A percentile compares a stretch with the other conserved stretches of the same genome.
These are phyloP conservation scores for Patiria pectinifera DNA, from an alignment of 53 echinoderm and acorn worm species.

Conservation along the genomic window DNA sequence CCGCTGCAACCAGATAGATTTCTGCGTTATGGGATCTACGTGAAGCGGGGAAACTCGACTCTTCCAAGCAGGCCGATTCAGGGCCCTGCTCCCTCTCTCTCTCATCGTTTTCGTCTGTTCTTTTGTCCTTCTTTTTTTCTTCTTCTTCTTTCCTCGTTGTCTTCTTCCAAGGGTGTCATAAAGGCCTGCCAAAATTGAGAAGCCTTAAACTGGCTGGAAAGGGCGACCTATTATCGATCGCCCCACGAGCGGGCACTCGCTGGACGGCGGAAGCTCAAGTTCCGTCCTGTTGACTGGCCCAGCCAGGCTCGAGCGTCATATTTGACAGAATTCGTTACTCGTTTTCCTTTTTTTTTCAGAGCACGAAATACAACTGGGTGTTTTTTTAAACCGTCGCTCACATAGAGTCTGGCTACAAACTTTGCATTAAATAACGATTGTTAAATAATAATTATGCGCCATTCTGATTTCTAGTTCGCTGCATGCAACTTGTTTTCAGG, in stretches of 20 bases:
- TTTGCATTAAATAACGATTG: no score
- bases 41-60: conserved; percentile 56
- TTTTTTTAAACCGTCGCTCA: no score
- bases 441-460: no score
- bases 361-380: no score
- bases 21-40: conserved; percentile 48
- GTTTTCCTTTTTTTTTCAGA: not conserved
- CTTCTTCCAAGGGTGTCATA: conserved; percentile 20
- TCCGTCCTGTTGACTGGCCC: not conserved
- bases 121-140: not conserved
- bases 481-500: no score
- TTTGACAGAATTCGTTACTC: not conserved
- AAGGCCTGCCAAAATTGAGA: conserved; percentile 59
- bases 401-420: no score
- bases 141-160: not conserved
- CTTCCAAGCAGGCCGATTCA: conserved; percentile 17
- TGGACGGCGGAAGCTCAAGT: not conserved
- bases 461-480: no score
- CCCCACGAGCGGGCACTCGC: not conserved
- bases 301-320: not conserved
- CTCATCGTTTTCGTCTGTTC: not conserved
- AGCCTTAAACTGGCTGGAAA: conserved; percentile 40
- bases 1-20: conserved; percentile 41
- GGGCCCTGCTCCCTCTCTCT: not conserved
- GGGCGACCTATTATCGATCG: conserved; percentile 57